Evolutionary conservation across 2,888 invertebrate species (phyloP).

Genomic region (Seira musarum): DNA sequence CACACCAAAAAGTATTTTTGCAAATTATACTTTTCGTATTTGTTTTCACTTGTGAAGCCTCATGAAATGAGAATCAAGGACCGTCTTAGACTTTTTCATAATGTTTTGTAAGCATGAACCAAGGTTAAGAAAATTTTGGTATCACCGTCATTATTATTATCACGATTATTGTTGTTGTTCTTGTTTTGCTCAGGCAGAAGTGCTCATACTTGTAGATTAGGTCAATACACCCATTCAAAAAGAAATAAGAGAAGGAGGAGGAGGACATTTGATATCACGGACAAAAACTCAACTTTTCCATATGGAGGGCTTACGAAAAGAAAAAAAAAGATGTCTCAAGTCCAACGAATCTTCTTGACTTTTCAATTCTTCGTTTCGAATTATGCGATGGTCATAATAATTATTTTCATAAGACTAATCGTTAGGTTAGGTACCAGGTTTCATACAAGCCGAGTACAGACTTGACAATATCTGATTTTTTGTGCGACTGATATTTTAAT

Average conservation of each 20-base stretch:
- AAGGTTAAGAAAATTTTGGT: constrained; percentile 11
- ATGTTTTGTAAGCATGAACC: not conserved
- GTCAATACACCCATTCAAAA: constrained; percentile 60
- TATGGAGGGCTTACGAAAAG: not conserved
- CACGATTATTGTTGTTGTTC: constrained; percentile 38
- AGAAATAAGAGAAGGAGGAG: constrained; percentile 44
- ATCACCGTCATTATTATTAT: constrained; percentile 32
- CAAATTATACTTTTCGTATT: constrained; percentile 25
- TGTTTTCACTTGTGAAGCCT: not conserved
- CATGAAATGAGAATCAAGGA: too few species aligned
- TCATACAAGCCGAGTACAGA: not conserved
- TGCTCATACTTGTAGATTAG: constrained; percentile 42
- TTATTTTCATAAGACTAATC: constrained; percentile 16
- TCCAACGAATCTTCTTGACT: not conserved
- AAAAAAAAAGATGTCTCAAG: not conserved
- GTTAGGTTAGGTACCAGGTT: too few species aligned
- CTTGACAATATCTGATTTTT: not conserved
- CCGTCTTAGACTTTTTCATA: not conserved
- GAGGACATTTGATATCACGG: constrained; percentile 62
- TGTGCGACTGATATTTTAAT: not conserved
- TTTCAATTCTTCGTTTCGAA: not conserved
- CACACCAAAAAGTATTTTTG: constrained; percentile 50
- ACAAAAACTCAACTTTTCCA: constrained; percentile 34
- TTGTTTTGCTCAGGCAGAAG: not conserved
- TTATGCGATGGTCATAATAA: constrained; percentile 16